phyloP scores from a whole-genome alignment of 2,888 invertebrate species.

The Spicauda simplicius region DNA sequence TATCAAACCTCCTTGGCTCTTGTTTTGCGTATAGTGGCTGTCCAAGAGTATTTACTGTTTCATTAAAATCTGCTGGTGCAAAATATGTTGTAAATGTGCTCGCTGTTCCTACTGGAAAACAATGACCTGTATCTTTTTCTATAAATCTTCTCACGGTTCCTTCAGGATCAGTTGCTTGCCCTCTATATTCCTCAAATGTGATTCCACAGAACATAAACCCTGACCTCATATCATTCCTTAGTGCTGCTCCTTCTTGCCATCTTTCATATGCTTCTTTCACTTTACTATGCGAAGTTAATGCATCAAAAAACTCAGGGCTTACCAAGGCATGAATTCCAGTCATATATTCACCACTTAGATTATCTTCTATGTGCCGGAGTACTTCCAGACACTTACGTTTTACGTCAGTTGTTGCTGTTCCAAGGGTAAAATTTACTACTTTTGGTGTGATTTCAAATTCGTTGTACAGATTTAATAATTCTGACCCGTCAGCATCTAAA shows the following conservation, averaged over 20 bases:
- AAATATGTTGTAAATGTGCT: slow-evolving; percentile 30
- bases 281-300: slow-evolving; percentile 10
- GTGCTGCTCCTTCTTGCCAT: slow-evolving; percentile 36
- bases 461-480: slow-evolving; percentile 33
- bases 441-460: slow-evolving; percentile 36
- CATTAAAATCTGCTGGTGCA: slow-evolving; percentile 31
- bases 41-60: slow-evolving; percentile 28
- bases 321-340: slow-evolving; percentile 27
- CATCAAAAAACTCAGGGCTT: slow-evolving; percentile 30
- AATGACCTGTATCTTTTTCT: slow-evolving; percentile 21
- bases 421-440: slow-evolving; percentile 35
- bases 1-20: slow-evolving; percentile 33
- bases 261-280: slow-evolving; percentile 22
- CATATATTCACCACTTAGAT: slow-evolving; percentile 30
- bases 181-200: slow-evolving; percentile 37
- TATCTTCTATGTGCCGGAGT: slow-evolving; percentile 22
- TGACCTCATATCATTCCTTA: slow-evolving; percentile 35
- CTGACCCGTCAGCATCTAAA: slow-evolving; percentile 30
- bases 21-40: slow-evolving; percentile 29
- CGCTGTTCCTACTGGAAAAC: slow-evolving; percentile 32
- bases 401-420: slow-evolving; percentile 35
- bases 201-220: slow-evolving; percentile 35
- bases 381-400: slow-evolving; percentile 29
- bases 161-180: slow-evolving; percentile 36
- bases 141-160: slow-evolving; percentile 28